These are phyloP conservation scores for Automeris io DNA, from an alignment of 2,888 invertebrate genomes.

Conservation along the genomic window DNA sequence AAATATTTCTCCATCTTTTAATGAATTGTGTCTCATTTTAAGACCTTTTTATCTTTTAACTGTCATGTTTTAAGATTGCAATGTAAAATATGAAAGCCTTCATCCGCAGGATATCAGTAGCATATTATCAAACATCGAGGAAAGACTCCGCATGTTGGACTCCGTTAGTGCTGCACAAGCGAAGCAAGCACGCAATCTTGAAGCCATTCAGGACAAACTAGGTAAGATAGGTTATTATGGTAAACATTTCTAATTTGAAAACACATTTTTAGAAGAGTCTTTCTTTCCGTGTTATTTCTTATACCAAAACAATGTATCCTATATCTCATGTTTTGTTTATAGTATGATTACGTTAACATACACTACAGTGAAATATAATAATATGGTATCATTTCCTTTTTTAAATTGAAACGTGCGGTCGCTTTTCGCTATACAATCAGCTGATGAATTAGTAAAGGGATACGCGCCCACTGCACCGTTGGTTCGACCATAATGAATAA, in stretches of 20 bases:
- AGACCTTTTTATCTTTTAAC: too few species aligned
- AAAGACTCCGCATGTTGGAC: constrained; percentile 57
- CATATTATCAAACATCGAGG: constrained; percentile 59
- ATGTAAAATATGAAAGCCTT: too few species aligned
- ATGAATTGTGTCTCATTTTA: too few species aligned
- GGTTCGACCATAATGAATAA: constrained; percentile 5
- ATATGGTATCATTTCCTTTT: constrained; percentile 70
- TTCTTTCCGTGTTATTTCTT: too few species aligned
- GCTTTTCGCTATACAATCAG: constrained; percentile 49
- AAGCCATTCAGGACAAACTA: constrained; percentile 66
- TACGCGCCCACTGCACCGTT: constrained; percentile 12
- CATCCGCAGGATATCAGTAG: constrained; percentile 53
- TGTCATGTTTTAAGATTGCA: too few species aligned
- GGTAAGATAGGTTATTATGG: constrained; percentile 34
- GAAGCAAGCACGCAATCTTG: constrained; percentile 62
- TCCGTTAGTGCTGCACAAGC: constrained; percentile 55
- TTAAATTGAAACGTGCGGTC: constrained; percentile 42
- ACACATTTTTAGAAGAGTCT: too few species aligned
- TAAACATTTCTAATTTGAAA: too few species aligned
- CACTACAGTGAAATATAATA: too few species aligned
- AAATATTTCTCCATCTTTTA: too few species aligned
- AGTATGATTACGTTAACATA: too few species aligned
- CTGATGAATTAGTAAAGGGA: constrained; percentile 54
- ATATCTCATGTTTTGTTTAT: too few species aligned
- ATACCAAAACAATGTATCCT: too few species aligned